Evolutionary conservation across 2,797 vertebrate genomes (phyloP), one percentile per base, ranked within the genome.

Genomic region (Sciaenops ocellatus): DNA sequence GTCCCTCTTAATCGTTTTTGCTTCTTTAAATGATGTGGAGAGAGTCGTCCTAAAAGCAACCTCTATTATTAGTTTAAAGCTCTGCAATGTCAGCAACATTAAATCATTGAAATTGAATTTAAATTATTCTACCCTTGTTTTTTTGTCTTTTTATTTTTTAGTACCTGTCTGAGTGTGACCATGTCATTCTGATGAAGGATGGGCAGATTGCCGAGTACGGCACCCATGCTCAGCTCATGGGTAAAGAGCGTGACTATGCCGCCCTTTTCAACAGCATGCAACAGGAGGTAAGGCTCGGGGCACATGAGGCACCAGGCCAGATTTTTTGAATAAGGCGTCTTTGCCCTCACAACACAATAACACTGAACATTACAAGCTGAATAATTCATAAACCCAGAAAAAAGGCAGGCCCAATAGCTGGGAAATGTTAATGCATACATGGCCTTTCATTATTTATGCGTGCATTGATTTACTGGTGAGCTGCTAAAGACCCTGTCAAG

Each of bases 141-240:
- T 9, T 65, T 73, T 30, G 26, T 46, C 7, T 69, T 54, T 80
- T 54, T 38, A 13, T 78, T 76, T 84, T 48, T 80, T 54, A 97
- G 97, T 97, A 96, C 87, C 94, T 98, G 80, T 72, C 92, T 3
- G 94, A 96, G 75, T 97, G 97, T 69, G 96, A 97, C 82, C 91
- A 95, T 42, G 92, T 97, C 57, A 69, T 97, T 78, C 90, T 97
- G 70, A 95, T 97, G 93, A 96, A 95, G 90, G 94, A 97, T 2
- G 96, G 97, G 30, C 94, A 94, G 88, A 95, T 97, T 79, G 84
- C 92, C 0, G 97, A 96, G 86, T 93, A 93, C 1, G 97, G 97
- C 88, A 92, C 89, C 34, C 96, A 97, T 46, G 74, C 79, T 2
- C 95, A 97, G 77, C 93, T 97, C 63, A 94, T 96, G 88, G 92